A percentile compares a stretch with the other conserved stretches of the same genome.
phyloP scores from a whole-genome alignment of 2,797 vertebrate genomes.

The Cryptoblepharus egeriae region DNA sequence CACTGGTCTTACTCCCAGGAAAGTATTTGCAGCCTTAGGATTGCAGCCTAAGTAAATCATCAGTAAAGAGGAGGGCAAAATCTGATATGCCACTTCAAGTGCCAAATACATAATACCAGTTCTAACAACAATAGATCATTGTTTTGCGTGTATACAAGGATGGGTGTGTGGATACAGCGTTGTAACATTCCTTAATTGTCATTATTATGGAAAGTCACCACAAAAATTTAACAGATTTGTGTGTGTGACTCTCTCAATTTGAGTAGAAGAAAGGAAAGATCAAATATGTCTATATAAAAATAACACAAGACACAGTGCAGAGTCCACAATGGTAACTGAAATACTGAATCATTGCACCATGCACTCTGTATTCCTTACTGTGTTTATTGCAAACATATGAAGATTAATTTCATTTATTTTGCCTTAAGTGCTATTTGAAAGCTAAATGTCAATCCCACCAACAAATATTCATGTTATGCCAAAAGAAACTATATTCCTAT shows the following conservation, averaged over 20 bases:
- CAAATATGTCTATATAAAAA: conserved; percentile 30
- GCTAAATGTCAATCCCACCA: not conserved
- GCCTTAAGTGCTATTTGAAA: not conserved
- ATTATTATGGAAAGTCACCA: conserved; percentile 51
- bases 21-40: no score
- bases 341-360: conserved; percentile 5
- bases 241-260: conserved; percentile 50
- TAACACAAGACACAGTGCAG: not conserved
- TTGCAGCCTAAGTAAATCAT: no score
- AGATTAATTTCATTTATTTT: not conserved
- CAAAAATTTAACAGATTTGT: conserved; percentile 32
- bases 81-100: no score
- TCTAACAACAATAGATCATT: conserved; percentile 55
- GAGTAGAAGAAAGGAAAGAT: conserved; percentile 9
- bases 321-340: conserved; percentile 30
- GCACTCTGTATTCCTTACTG: not conserved
- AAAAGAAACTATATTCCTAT: conserved; percentile 1
- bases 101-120: no score
- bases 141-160: not conserved
- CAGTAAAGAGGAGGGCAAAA: no score
- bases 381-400: conserved; percentile 2
- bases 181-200: conserved; percentile 53
- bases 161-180: conserved; percentile 6
- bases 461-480: conserved; percentile 10
- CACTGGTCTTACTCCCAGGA: no score